These are phyloP conservation scores for Diadegma fenestrale DNA, from an alignment of 2,888 invertebrate genomes.

Conservation along the genomic window DNA sequence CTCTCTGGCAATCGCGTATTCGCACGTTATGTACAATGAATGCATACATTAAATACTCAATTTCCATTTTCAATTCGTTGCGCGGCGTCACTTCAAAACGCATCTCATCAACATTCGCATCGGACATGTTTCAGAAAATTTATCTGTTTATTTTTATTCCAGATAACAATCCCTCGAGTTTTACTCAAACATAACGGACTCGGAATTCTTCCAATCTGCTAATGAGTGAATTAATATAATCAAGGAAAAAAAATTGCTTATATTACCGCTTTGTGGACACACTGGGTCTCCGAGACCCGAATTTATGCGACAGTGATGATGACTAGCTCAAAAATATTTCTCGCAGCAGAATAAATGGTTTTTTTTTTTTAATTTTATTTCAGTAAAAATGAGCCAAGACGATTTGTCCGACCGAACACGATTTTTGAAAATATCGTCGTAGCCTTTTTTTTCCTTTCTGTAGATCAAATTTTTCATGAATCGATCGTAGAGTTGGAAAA, in stretches of 20 bases:
- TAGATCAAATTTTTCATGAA: no score
- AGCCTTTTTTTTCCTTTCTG: no score
- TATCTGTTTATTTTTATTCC: background rate
- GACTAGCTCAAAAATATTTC: background rate
- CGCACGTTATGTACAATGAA: background rate
- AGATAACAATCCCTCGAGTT: background rate
- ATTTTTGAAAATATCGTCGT: no score
- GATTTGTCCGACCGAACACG: no score
- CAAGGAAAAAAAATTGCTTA: background rate
- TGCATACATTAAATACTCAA: constrained; percentile 13
- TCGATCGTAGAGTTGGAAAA: no score
- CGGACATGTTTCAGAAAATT: background rate
- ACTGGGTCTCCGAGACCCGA: background rate
- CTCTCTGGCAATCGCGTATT: constrained; percentile 33
- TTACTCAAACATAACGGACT: background rate
- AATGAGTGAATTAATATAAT: background rate
- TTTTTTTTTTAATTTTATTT: background rate
- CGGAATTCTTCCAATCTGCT: background rate
- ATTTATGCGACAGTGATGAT: background rate
- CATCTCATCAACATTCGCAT: background rate
- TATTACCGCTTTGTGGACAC: background rate
- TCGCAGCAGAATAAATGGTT: background rate
- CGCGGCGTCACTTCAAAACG: background rate
- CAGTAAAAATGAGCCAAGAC: no score
- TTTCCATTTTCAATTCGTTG: constrained; percentile 39